Percentiles rank a stretch among this genome's conserved stretches.
phyloP scores from a whole-genome alignment of 2,113 vertebrate genomes.

The Lagopus leucura region DNA sequence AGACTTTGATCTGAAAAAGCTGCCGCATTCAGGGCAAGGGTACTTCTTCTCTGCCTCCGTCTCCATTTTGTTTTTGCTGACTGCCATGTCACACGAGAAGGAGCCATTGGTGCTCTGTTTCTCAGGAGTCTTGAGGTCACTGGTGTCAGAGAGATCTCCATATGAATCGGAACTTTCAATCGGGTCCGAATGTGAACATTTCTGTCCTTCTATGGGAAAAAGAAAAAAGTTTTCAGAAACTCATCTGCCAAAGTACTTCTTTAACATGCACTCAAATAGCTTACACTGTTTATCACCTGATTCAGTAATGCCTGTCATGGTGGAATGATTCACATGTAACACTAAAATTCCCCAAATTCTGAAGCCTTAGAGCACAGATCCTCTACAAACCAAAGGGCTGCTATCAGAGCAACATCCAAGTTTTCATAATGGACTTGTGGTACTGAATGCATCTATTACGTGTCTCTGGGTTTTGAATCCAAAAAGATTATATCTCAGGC shows the following conservation, averaged over 20 bases:
- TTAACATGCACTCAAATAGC: background rate
- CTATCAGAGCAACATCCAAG: background rate
- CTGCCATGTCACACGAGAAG: conserved; percentile 88
- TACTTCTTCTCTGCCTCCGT: conserved; percentile 93
- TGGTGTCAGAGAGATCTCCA: conserved; percentile 91
- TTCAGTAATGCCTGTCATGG: background rate
- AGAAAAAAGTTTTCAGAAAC: conserved; percentile 52
- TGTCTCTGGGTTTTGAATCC: background rate
- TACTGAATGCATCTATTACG: background rate
- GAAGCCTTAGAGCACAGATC: background rate
- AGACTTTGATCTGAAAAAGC: conserved; percentile 98
- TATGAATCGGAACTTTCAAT: conserved; percentile 96
- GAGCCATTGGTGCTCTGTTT: conserved; percentile 90
- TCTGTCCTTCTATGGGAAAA: conserved; percentile 83
- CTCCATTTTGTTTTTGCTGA: conserved; percentile 88
- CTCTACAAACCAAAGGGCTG: background rate
- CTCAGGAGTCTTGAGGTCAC: conserved; percentile 92
- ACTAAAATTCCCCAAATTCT: background rate
- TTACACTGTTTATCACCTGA: background rate
- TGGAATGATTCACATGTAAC: background rate
- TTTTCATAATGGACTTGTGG: background rate
- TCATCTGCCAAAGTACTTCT: background rate
- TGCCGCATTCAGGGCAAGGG: conserved; percentile 91
- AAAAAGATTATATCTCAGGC: background rate
- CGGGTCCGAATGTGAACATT: conserved; percentile 96